These are phyloP conservation scores for Lamellibrachia luymesi DNA, from an alignment of 1,140 invertebrate genomes.

Conservation along the genomic window DNA sequence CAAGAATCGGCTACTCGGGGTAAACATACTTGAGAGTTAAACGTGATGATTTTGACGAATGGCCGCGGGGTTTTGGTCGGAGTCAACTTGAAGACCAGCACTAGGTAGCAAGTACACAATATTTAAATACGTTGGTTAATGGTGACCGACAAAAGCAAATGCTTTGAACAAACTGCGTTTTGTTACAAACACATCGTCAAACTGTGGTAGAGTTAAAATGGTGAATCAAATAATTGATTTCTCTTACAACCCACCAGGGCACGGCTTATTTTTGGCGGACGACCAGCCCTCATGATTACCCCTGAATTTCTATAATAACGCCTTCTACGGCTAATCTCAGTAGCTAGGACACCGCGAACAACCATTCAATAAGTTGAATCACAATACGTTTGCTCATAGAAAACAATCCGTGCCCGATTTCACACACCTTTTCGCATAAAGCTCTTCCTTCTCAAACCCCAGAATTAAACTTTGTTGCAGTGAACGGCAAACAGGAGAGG, in stretches of 20 bases:
- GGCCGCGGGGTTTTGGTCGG: background rate
- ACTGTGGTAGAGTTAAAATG: background rate
- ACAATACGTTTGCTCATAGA: background rate
- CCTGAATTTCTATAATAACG: background rate
- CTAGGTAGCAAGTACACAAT: background rate
- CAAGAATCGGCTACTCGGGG: background rate
- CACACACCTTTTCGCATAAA: background rate
- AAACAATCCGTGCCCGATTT: background rate
- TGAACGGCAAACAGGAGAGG: background rate
- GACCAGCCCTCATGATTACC: background rate
- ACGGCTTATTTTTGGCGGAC: background rate
- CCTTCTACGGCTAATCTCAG: background rate
- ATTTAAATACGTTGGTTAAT: background rate
- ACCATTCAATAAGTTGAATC: background rate
- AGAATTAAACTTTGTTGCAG: constrained; percentile 1
- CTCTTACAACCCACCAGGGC: background rate
- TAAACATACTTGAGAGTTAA: background rate
- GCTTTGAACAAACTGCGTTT: background rate
- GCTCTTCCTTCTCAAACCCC: background rate
- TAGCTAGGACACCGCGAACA: background rate
- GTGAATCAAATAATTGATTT: constrained; percentile 1
- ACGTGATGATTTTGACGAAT: background rate
- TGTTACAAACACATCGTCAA: background rate
- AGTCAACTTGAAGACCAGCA: background rate
- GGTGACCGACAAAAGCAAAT: background rate